phyloP scores from a whole-genome alignment of 2,797 vertebrate species.

The Meda fulgida region DNA sequence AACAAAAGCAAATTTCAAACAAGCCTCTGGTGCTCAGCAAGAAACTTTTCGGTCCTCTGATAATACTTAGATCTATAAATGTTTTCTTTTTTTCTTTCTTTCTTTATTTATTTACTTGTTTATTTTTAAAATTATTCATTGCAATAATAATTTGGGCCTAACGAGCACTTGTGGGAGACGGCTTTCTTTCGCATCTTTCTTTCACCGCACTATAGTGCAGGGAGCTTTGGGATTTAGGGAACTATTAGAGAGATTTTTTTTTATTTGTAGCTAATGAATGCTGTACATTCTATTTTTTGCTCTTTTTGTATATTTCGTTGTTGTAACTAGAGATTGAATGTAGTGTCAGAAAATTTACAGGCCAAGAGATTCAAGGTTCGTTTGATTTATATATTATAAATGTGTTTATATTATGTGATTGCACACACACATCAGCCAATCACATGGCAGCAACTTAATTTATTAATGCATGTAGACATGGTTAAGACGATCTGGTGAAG shows the following conservation, averaged over 20 bases:
- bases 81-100: slow-evolving; percentile 80
- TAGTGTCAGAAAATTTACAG: slow-evolving; percentile 68
- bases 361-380: slow-evolving; percentile 69
- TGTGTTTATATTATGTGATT: not conserved
- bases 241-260: slow-evolving; percentile 84
- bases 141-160: slow-evolving; percentile 87
- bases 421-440: not conserved
- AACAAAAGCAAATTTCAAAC: slow-evolving; percentile 78
- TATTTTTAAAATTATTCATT: slow-evolving; percentile 86
- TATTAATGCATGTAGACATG: not conserved
- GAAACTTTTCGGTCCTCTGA: slow-evolving; percentile 77
- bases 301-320: slow-evolving; percentile 75
- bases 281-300: slow-evolving; percentile 79
- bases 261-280: slow-evolving; percentile 88
- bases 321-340: slow-evolving; percentile 64
- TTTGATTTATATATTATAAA: slow-evolving; percentile 61
- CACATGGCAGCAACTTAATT: not conserved
- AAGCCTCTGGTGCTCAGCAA: slow-evolving; percentile 74
- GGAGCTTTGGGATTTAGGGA: slow-evolving; percentile 84
- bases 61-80: slow-evolving; percentile 84
- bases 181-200: slow-evolving; percentile 79
- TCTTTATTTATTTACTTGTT: slow-evolving; percentile 83
- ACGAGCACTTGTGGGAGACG: slow-evolving; percentile 95
- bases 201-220: slow-evolving; percentile 75
- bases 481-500: not conserved